phyloP scores from a whole-genome alignment of 2,888 invertebrate genomes.

The Melanostoma scalare region DNA sequence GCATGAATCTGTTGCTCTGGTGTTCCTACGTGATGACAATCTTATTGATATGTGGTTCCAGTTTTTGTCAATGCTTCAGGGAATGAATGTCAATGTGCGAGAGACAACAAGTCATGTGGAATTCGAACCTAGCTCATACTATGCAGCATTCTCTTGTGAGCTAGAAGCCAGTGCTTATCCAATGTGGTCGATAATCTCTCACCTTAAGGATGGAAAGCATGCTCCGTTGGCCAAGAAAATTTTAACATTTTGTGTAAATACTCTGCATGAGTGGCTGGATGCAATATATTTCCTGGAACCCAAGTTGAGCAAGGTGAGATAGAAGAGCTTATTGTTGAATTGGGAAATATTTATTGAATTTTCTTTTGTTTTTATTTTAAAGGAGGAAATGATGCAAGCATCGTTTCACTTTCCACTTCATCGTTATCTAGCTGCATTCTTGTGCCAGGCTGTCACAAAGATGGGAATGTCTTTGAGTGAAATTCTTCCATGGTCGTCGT shows the following conservation, averaged over 20 bases:
- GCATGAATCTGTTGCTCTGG: slow-evolving; percentile 94
- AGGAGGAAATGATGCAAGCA: slow-evolving; percentile 92
- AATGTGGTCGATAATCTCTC: slow-evolving; percentile 98
- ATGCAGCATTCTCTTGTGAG: slow-evolving; percentile 98
- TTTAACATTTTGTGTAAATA: slow-evolving; percentile 88
- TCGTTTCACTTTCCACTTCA: slow-evolving; percentile 98
- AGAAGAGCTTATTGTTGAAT: neutral
- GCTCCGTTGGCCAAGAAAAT: slow-evolving; percentile 90
- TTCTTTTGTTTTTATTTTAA: slow-evolving; percentile 76
- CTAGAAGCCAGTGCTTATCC: slow-evolving; percentile 98
- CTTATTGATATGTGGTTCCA: slow-evolving; percentile 98
- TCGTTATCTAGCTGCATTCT: slow-evolving; percentile 94
- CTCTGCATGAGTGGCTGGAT: slow-evolving; percentile 94
- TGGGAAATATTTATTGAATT: slow-evolving; percentile 18
- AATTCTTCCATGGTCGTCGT: slow-evolving; percentile 90
- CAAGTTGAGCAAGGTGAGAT: slow-evolving; percentile 84
- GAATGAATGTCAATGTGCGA: slow-evolving; percentile 98
- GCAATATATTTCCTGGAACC: slow-evolving; percentile 89
- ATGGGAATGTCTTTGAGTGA: slow-evolving; percentile 90
- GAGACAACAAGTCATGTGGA: slow-evolving; percentile 96
- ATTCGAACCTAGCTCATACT: slow-evolving; percentile 98
- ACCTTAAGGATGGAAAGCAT: slow-evolving; percentile 89
- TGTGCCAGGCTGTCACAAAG: slow-evolving; percentile 91
- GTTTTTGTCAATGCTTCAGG: slow-evolving; percentile 96
- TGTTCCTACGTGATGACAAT: slow-evolving; percentile 93